Conservation (phyloP, 2,888 invertebrate genomes). For the Aelia acuminata region DNA sequence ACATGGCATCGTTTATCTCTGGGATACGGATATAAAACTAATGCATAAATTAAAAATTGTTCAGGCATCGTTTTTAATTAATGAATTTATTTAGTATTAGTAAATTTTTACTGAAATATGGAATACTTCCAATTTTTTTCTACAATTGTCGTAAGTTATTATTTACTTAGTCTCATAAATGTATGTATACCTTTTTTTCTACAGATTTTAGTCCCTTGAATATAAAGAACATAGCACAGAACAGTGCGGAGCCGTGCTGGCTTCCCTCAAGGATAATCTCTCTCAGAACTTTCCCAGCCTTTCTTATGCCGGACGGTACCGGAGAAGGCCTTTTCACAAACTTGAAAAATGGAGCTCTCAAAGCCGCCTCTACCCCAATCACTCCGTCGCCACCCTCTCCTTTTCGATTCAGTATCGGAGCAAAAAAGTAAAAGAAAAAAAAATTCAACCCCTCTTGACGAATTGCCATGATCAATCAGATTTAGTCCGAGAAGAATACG, state of each 20-base stretch:
- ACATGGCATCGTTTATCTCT: too few relatives aligned
- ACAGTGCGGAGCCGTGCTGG: not conserved
- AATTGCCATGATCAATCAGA: constrained; percentile 21
- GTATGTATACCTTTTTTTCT: too few relatives aligned
- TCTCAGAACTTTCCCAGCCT: not conserved
- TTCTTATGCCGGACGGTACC: not conserved
- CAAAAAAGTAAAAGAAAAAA: not conserved
- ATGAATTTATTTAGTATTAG: too few relatives aligned
- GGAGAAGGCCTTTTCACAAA: not conserved
- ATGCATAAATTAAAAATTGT: too few relatives aligned
- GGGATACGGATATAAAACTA: too few relatives aligned
- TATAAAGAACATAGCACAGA: not conserved
- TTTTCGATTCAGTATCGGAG: not conserved
- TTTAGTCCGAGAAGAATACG: not conserved
- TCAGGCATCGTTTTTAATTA: too few relatives aligned
- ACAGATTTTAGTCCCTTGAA: too few relatives aligned
- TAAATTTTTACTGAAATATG: too few relatives aligned
- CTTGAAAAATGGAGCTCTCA: constrained; percentile 8
- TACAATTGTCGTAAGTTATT: too few relatives aligned
- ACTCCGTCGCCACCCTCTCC: not conserved
- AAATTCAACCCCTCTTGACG: not conserved
- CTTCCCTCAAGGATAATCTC: not conserved
- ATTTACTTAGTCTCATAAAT: too few relatives aligned
- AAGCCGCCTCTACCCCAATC: constrained; percentile 12
- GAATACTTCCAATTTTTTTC: too few relatives aligned